Percentiles rank a stretch among this genome's conserved stretches.
Evolutionary conservation across 1,140 invertebrate species (phyloP).

Genomic region (Sminthurides bifidus): DNA sequence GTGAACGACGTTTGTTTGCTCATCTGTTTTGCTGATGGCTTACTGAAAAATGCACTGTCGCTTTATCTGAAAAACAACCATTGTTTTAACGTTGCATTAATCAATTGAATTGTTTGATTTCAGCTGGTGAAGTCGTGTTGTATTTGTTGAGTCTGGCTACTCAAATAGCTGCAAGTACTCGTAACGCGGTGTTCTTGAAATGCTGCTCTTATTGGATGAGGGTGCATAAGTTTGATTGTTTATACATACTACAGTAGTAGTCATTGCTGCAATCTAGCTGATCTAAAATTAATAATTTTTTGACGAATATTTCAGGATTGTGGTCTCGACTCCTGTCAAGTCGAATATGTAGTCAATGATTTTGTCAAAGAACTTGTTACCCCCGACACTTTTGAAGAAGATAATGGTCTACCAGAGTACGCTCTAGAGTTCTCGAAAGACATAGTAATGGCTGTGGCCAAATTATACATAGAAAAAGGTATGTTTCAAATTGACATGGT

Average conservation of each 20-base stretch:
- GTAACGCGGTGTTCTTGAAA: slow-evolving; percentile 15
- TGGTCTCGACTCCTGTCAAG: slow-evolving; percentile 21
- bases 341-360: slow-evolving; percentile 19
- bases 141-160: slow-evolving; percentile 19
- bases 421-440: slow-evolving; percentile 17
- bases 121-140: slow-evolving; percentile 18
- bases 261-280: background rate
- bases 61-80: too few species aligned
- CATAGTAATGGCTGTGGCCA: slow-evolving; percentile 26
- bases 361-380: slow-evolving; percentile 22
- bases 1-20: too few species aligned
- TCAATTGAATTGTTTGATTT: slow-evolving; percentile 1
- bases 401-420: slow-evolving; percentile 18
- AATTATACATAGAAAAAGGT: slow-evolving; percentile 12
- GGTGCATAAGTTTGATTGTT: slow-evolving; percentile 12
- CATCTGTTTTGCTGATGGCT: too few species aligned
- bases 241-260: background rate
- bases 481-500: slow-evolving; percentile 5
- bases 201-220: slow-evolving; percentile 25
- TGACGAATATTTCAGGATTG: slow-evolving; percentile 7
- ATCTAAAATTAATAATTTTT: background rate
- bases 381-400: slow-evolving; percentile 21
- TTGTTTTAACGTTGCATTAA: too few species aligned
- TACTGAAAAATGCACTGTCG: too few species aligned
- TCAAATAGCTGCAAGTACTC: slow-evolving; percentile 13